Evolutionary conservation across 2,113 vertebrate species (phyloP).

Genomic region (Myotis yumanensis): DNA sequence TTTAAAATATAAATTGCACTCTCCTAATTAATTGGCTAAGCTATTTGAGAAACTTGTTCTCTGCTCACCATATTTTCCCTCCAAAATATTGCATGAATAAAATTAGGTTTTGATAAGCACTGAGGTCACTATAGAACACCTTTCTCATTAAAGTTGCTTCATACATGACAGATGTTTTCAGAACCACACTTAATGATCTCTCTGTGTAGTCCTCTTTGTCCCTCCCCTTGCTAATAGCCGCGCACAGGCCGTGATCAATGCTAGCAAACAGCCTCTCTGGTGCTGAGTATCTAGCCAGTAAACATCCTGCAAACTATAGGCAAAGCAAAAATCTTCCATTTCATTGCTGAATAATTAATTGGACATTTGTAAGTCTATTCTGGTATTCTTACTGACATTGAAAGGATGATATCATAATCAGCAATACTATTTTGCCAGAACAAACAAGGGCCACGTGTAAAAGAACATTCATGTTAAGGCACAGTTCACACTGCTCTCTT

Average conservation of each 20-base stretch:
- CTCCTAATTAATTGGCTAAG: neutral
- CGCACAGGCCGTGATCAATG: neutral
- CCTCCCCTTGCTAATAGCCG: neutral
- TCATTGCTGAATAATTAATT: slow-evolving; percentile 29
- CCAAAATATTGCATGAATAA: neutral
- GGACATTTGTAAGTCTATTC: neutral
- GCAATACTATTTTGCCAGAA: neutral
- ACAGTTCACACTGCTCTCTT: neutral
- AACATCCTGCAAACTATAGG: neutral
- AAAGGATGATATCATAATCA: neutral
- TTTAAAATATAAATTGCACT: neutral
- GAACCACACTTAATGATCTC: slow-evolving; percentile 6
- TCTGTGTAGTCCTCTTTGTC: neutral
- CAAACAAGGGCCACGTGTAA: neutral
- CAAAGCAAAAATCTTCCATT: neutral
- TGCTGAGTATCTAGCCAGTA: neutral
- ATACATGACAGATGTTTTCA: slow-evolving; percentile 26
- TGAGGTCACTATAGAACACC: neutral
- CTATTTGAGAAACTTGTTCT: neutral
- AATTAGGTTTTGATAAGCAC: neutral
- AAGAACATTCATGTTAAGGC: neutral
- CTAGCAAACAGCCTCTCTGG: slow-evolving; percentile 22
- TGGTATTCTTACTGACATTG: neutral
- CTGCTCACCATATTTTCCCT: neutral
- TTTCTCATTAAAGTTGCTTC: neutral